Base-by-base conservation (phyloP, 2,797 vertebrate species). In the Erethizon dorsatum region DNA sequence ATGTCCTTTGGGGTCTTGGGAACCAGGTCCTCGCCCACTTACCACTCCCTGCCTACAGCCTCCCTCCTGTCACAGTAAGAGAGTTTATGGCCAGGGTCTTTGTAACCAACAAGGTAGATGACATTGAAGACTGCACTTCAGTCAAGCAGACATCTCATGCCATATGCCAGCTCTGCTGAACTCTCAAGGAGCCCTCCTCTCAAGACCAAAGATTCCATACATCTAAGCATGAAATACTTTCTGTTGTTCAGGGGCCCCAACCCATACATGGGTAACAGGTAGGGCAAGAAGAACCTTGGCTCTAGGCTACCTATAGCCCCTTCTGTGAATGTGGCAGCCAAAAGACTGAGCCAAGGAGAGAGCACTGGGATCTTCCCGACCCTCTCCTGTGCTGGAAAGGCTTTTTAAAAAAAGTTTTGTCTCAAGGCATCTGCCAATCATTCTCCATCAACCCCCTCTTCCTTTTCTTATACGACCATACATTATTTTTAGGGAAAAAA, bases 391-490 rank as follows among this genome's bases (percentile, higher is more conserved):
- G 33, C 33, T 63, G n/a, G 3, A 37, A 80, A 84, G 41, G 65
- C 7, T 82, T 75, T 89, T 71, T 59, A 82, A 22, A 31, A 80
- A 73, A 9, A 54, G 22, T n/a, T 89, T 73, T 80, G 17, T 88
- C 52, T 54, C 59, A 83, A 65, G 77, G 26, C 52, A 90, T 79
- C 56, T 84, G 9, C 33, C 61, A 79, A 1, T 73, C 77, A 45
- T 26, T 80, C 41, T 57, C 78, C n/a, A 91, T 33, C 47, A 82
- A 84, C 41, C 6, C 41, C 54, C 77, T 94, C 65, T 94, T 63
- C 63, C 31, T 26, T 56, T 90, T 92, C 75, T 83, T 77, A 63
- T 56, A 54, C 45, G 94, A 94, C n/a, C 11, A 65, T 37, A 57
- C 15, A 77, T 59, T 63, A 86, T 67, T 20, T 47, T 57, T 88